These are phyloP conservation scores for Nebria salina DNA, from an alignment of 2,888 invertebrate genomes.

Conservation along the genomic window DNA sequence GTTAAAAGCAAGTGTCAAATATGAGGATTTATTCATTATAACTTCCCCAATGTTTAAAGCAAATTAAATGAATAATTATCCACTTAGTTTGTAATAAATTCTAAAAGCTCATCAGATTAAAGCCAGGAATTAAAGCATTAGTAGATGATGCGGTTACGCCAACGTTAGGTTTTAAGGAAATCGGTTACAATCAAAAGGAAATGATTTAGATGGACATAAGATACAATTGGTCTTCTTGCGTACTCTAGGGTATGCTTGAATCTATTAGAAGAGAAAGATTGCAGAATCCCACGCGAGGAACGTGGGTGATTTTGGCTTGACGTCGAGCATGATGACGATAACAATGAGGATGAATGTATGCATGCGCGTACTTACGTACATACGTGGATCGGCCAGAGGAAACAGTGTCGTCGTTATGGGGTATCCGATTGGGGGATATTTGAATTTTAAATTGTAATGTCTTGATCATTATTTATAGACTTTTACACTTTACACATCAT, in stretches of 20 bases:
- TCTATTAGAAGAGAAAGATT: not conserved
- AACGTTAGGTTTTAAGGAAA: not conserved
- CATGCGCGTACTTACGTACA: not conserved
- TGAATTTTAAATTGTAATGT: not conserved
- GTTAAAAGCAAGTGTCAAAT: not conserved
- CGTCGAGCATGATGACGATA: not conserved
- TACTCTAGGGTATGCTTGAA: not conserved
- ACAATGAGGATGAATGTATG: not conserved
- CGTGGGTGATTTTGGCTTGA: not conserved
- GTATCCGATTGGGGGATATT: not conserved
- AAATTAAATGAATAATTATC: not conserved
- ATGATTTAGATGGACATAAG: not conserved
- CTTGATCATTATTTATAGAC: slow-evolving; percentile 1
- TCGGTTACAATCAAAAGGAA: not conserved
- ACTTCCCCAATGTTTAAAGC: not conserved
- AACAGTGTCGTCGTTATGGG: not conserved
- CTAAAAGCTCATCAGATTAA: not conserved
- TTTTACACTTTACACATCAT: not conserved
- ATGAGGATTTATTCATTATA: not conserved
- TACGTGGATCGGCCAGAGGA: not conserved
- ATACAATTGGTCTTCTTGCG: not conserved
- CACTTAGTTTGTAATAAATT: not conserved
- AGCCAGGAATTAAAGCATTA: not conserved
- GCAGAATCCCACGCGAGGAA: not conserved
- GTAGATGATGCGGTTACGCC: not conserved